Evolutionary conservation across 2,888 invertebrate species (phyloP).

Genomic region (Drosophila atroscutellata): DNA sequence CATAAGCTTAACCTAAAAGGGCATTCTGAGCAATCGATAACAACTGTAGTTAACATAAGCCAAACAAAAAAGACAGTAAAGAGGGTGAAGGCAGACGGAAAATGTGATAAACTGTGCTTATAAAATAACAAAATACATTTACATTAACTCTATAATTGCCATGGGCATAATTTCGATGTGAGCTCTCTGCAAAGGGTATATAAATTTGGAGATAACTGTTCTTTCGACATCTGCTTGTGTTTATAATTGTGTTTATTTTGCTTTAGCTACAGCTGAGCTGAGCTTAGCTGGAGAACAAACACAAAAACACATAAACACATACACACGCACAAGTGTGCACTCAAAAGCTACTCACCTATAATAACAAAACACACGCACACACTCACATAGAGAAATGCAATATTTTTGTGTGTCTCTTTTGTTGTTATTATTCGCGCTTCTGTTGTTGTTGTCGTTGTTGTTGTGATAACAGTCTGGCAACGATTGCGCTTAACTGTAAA

Average conservation of each 20-base stretch:
- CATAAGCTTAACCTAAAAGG: not conserved
- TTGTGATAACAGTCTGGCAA: conserved; percentile 65
- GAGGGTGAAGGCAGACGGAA: not conserved
- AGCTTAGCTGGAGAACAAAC: conserved; percentile 56
- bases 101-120: not conserved
- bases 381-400: conserved; percentile 16
- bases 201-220: not conserved
- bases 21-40: not conserved
- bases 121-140: not conserved
- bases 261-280: conserved; percentile 44
- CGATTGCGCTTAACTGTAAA: conserved; percentile 36
- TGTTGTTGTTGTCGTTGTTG: conserved; percentile 39
- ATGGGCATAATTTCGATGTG: not conserved
- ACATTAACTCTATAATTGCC: not conserved
- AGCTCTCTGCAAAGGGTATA: not conserved
- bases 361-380: conserved; percentile 17
- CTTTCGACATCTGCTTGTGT: conserved; percentile 6
- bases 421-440: conserved; percentile 19
- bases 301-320: conserved; percentile 34
- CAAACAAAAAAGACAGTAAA: not conserved
- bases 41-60: not conserved
- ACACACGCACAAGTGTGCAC: conserved; percentile 26
- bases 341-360: conserved; percentile 60
- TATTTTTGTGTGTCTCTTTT: conserved; percentile 16
- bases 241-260: conserved; percentile 32